Evolutionary conservation across 2,797 vertebrate species (phyloP).

Genomic region (Aldrovandia affinis): DNA sequence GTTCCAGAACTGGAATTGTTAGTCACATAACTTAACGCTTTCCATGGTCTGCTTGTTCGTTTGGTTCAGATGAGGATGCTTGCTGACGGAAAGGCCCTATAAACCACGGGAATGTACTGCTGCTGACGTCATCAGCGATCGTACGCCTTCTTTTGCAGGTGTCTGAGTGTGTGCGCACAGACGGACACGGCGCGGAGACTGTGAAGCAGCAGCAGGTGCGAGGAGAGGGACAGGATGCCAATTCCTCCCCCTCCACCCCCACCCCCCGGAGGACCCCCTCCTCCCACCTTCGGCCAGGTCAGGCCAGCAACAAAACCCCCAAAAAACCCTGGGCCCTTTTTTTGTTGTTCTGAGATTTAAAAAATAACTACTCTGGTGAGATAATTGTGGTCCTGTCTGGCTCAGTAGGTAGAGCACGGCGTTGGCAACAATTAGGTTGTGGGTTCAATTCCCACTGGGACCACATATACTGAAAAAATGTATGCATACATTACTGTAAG

Average conservation of each 20-base stretch:
- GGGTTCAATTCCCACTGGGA: no score
- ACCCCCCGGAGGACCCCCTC: slow-evolving; percentile 86
- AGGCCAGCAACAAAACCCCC: slow-evolving; percentile 49
- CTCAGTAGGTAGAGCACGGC: no score
- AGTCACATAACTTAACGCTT: not conserved
- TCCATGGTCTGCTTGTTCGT: no score
- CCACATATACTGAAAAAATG: no score
- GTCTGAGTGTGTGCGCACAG: slow-evolving; percentile 64
- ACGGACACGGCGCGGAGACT: slow-evolving; percentile 50
- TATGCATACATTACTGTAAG: no score
- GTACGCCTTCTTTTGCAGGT: slow-evolving; percentile 17
- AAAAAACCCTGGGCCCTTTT: no score
- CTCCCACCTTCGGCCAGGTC: slow-evolving; percentile 86
- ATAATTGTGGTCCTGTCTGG: no score
- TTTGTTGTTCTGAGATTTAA: no score
- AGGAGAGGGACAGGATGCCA: slow-evolving; percentile 82
- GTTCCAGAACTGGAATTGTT: not conserved
- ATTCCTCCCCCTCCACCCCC: slow-evolving; percentile 89
- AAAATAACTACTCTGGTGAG: no score
- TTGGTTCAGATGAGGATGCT: not conserved
- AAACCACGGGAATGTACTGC: not conserved
- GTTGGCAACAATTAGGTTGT: no score
- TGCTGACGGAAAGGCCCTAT: not conserved
- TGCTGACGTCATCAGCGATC: not conserved
- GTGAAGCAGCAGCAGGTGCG: slow-evolving; percentile 53